phyloP scores from a whole-genome alignment of 2,113 vertebrate genomes.

The Silurus glanis region DNA sequence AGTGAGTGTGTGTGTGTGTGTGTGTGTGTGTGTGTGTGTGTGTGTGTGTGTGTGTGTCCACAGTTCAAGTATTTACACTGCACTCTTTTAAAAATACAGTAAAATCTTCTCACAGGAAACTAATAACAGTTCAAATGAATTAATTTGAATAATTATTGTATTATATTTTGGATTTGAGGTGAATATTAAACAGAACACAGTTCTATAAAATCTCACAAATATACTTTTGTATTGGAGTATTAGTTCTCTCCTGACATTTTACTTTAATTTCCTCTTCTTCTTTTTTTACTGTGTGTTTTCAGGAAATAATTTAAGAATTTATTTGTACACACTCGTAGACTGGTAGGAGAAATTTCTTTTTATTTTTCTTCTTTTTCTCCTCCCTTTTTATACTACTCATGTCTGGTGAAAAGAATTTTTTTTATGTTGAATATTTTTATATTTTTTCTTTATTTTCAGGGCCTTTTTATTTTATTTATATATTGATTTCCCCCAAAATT shows the following conservation, averaged over 20 bases:
- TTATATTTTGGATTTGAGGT: not conserved
- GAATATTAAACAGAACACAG: too few relatives aligned
- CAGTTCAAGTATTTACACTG: slow-evolving; percentile 10
- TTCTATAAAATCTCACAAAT: too few relatives aligned
- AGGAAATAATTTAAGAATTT: slow-evolving; percentile 10
- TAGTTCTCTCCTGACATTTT: not conserved
- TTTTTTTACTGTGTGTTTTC: not conserved
- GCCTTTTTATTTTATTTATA: not conserved
- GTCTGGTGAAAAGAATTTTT: not conserved
- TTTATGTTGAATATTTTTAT: not conserved
- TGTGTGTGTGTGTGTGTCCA: not conserved
- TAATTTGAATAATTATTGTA: not conserved
- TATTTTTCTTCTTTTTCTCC: not conserved
- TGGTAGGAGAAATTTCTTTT: not conserved
- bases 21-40: slow-evolving; percentile 30
- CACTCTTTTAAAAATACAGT: not conserved
- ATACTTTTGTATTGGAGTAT: not conserved
- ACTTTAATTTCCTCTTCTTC: not conserved
- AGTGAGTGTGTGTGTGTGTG: not conserved
- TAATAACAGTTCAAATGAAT: not conserved
- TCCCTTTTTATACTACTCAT: not conserved
- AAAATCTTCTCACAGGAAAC: not conserved
- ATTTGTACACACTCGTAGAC: not conserved
- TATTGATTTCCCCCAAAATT: not conserved
- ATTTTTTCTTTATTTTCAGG: not conserved